Conservation (phyloP, 2,888 invertebrate species). For the Cotesia congregata region DNA sequence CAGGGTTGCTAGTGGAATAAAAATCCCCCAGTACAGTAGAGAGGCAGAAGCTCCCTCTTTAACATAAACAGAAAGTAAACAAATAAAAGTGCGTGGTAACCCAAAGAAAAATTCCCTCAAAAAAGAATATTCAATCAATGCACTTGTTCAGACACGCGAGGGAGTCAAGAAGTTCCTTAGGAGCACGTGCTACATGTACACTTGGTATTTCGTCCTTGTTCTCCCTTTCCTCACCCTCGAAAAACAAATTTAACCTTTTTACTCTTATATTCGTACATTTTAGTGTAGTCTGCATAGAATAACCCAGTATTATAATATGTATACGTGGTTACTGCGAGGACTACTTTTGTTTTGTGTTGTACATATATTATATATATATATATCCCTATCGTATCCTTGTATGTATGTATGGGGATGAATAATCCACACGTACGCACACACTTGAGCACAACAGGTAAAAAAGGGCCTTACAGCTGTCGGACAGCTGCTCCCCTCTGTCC, state of each 20-base stretch:
- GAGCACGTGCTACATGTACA: slow-evolving; percentile 47
- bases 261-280: slow-evolving; percentile 7
- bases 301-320: background rate
- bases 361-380: slow-evolving; percentile 15
- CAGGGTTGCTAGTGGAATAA: no score
- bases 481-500: slow-evolving; percentile 70
- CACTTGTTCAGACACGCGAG: slow-evolving; percentile 28
- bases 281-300: background rate
- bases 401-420: slow-evolving; percentile 35
- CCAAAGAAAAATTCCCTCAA: slow-evolving; percentile 17
- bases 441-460: slow-evolving; percentile 65
- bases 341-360: background rate
- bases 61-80: background rate
- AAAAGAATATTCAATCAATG: slow-evolving; percentile 11
- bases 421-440: slow-evolving; percentile 52
- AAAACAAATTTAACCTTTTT: slow-evolving; percentile 6
- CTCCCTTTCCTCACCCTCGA: slow-evolving; percentile 16
- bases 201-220: slow-evolving; percentile 36
- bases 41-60: background rate
- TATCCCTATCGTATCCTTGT: slow-evolving; percentile 9
- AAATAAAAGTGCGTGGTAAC: slow-evolving; percentile 9
- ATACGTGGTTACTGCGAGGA: slow-evolving; percentile 6
- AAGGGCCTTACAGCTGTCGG: slow-evolving; percentile 70
- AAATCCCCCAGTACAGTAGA: no score
- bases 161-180: slow-evolving; percentile 31